Evolutionary conservation across 2,113 vertebrate species (phyloP).

Genomic region (Gambusia holbrooki): DNA sequence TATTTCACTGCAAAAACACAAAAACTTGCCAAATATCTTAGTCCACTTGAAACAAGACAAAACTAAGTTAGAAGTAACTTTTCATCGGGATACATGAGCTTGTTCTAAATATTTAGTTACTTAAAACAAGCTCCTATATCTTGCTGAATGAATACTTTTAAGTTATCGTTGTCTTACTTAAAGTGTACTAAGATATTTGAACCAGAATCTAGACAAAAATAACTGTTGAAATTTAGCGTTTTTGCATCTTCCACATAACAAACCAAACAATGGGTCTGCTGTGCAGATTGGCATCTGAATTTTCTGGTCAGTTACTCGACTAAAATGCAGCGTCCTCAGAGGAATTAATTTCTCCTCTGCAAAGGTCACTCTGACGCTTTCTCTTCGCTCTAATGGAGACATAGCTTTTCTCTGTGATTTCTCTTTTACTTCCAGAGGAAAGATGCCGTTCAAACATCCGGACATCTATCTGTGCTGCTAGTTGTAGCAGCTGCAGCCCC

Average conservation of each 20-base stretch:
- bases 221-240: too few species aligned
- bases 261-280: conserved; percentile 21
- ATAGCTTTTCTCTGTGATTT: not conserved
- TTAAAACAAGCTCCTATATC: too few species aligned
- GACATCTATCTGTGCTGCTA: not conserved
- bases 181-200: too few species aligned
- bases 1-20: conserved; percentile 14
- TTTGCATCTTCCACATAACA: not conserved
- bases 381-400: not conserved
- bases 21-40: too few species aligned
- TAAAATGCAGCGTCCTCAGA: conserved; percentile 8
- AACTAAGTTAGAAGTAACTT: too few species aligned
- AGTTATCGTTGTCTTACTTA: too few species aligned
- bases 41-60: too few species aligned
- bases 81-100: too few species aligned
- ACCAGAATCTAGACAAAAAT: too few species aligned
- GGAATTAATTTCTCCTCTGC: conserved; percentile 16
- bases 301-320: conserved; percentile 28
- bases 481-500: conserved; percentile 16
- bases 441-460: conserved; percentile 22
- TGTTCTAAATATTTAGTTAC: too few species aligned
- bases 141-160: too few species aligned
- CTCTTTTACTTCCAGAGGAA: not conserved
- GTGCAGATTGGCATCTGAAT: conserved; percentile 38
- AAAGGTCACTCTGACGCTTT: not conserved